Conservation (phyloP, 2,888 invertebrate species). For the Poecilobothrus nobilitatus region DNA sequence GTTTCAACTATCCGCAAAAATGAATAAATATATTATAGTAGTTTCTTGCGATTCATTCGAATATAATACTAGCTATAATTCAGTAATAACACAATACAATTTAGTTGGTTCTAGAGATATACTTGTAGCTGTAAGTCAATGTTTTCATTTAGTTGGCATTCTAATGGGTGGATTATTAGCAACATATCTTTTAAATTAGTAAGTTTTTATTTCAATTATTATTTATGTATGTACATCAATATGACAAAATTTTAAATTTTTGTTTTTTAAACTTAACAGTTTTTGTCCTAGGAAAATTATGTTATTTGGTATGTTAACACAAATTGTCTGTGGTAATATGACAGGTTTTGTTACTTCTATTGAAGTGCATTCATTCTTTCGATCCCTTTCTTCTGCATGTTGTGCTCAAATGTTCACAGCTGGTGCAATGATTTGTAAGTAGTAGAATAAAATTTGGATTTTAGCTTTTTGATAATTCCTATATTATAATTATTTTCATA, state of each 20-base stretch:
- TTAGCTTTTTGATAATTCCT: too few relatives aligned
- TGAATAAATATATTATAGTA: constrained; percentile 35
- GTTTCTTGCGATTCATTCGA: constrained; percentile 42
- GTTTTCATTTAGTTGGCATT: constrained; percentile 47
- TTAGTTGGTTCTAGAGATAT: constrained; percentile 45
- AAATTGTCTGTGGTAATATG: constrained; percentile 44
- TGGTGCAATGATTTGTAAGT: constrained; percentile 45
- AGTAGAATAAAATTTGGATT: neutral
- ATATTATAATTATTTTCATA: constrained; percentile 5
- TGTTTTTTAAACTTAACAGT: constrained; percentile 29
- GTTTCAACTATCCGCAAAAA: constrained; percentile 37
- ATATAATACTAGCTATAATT: constrained; percentile 38
- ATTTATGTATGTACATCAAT: too few relatives aligned
- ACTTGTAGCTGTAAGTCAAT: constrained; percentile 45
- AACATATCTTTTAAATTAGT: constrained; percentile 42
- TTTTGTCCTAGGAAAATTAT: constrained; percentile 44
- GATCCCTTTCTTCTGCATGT: constrained; percentile 44
- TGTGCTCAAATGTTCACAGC: constrained; percentile 46
- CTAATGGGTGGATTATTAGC: constrained; percentile 45
- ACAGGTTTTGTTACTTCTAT: constrained; percentile 43
- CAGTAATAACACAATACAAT: constrained; percentile 45
- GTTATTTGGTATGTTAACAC: constrained; percentile 44
- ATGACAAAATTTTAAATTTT: too few relatives aligned
- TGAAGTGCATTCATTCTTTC: constrained; percentile 44
- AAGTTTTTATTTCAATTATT: constrained; percentile 23